Conservation (phyloP, 2,113 vertebrate species). For the Corydoras maculifer region DNA sequence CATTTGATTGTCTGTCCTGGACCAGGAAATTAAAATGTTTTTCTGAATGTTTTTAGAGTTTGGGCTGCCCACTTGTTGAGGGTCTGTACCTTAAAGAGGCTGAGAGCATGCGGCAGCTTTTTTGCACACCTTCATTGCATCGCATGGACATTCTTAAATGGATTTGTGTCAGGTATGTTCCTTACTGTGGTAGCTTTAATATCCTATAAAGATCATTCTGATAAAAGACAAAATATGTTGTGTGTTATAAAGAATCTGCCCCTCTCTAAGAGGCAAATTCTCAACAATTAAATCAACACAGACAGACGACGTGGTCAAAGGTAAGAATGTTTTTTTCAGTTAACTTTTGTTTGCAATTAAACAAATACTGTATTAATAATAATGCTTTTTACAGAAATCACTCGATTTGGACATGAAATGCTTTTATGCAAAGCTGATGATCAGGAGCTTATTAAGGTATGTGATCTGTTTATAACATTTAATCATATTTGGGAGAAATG, state of each 20-base stretch:
- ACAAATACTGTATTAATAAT: neutral
- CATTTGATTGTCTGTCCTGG: neutral
- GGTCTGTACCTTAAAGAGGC: conserved; percentile 68
- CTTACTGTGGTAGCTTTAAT: neutral
- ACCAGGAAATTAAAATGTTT: neutral
- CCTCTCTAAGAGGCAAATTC: conserved; percentile 51
- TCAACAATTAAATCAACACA: conserved; percentile 45
- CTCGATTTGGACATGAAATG: conserved; percentile 67
- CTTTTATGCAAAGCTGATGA: conserved; percentile 68
- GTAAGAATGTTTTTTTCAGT: conserved; percentile 47
- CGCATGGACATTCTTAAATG: conserved; percentile 75
- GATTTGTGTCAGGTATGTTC: conserved; percentile 69
- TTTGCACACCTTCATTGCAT: conserved; percentile 72
- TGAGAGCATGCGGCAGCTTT: conserved; percentile 65
- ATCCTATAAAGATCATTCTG: neutral
- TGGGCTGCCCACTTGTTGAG: conserved; percentile 69
- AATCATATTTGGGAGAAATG: neutral
- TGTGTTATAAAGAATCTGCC: conserved; percentile 51
- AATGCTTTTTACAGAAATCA: conserved; percentile 62
- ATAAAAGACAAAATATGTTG: neutral
- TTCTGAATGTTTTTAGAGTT: conserved; percentile 25
- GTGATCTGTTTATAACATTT: neutral
- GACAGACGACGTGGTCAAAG: conserved; percentile 58
- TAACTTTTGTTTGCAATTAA: neutral
- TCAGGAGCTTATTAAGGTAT: conserved; percentile 72